These are phyloP conservation scores for Paraescarpia echinospica DNA, from an alignment of 1,140 invertebrate genomes.

Conservation along the genomic window DNA sequence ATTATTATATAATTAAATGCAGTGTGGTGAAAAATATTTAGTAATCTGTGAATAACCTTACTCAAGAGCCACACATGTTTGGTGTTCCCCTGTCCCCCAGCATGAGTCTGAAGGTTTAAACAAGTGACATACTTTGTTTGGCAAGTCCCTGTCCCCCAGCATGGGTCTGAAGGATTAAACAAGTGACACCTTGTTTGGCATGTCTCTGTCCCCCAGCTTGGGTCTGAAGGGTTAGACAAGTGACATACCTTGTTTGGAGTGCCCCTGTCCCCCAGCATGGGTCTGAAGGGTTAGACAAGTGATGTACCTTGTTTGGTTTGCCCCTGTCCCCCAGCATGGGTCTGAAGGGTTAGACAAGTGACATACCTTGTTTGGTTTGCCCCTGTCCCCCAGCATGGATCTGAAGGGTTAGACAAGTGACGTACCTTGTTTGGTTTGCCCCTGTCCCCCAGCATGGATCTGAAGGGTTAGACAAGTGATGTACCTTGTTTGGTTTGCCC, in stretches of 20 bases:
- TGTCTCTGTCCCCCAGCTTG: slow-evolving; percentile 81
- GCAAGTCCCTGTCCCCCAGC: too few species aligned
- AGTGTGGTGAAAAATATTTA: too few species aligned
- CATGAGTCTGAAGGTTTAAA: too few species aligned
- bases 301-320: slow-evolving; percentile 67
- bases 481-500: slow-evolving; percentile 70
- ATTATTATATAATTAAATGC: too few species aligned
- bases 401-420: slow-evolving; percentile 70
- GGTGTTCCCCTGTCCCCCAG: too few species aligned
- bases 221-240: slow-evolving; percentile 79
- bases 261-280: slow-evolving; percentile 84
- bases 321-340: slow-evolving; percentile 87
- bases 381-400: slow-evolving; percentile 85
- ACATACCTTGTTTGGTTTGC: slow-evolving; percentile 69
- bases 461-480: slow-evolving; percentile 68
- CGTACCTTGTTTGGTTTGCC: slow-evolving; percentile 70
- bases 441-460: slow-evolving; percentile 86
- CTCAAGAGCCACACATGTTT: too few species aligned
- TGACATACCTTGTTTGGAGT: slow-evolving; percentile 67
- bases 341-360: slow-evolving; percentile 70
- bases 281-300: slow-evolving; percentile 74
- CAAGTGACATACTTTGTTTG: too few species aligned
- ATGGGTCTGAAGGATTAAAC: background rate
- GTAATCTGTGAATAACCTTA: too few species aligned
- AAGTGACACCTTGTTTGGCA: slow-evolving; percentile 67